Evolutionary conservation across 2,888 invertebrate species (phyloP).

Genomic region (Agapostemon virescens): DNA sequence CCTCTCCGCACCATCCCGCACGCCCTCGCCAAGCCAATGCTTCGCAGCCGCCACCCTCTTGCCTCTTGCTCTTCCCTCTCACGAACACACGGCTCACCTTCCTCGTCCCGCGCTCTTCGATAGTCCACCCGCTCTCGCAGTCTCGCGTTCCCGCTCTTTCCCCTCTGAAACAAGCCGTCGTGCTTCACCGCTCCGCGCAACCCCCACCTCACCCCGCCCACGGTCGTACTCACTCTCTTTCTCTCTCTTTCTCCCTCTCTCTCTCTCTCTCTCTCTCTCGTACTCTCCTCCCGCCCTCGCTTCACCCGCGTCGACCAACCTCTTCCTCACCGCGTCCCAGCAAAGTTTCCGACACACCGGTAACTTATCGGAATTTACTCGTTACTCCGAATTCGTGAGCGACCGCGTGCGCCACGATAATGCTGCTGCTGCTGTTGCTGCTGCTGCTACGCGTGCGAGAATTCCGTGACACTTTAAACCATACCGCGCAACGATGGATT

Average conservation of each 20-base stretch:
- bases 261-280: conserved; percentile 10
- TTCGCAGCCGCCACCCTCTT: conserved; percentile 42
- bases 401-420: conserved; percentile 55
- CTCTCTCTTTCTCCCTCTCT: neutral
- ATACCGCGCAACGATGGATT: neutral
- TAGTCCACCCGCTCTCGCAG: conserved; percentile 28
- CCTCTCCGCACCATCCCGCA: neutral
- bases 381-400: conserved; percentile 63
- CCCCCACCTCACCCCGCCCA: rapidly evolving
- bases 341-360: conserved; percentile 65
- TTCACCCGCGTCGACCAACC: neutral
- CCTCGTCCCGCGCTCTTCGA: conserved; percentile 31
- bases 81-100: conserved; percentile 34
- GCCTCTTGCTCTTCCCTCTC: conserved; percentile 52
- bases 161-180: conserved; percentile 51
- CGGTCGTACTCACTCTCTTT: neutral
- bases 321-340: conserved; percentile 31
- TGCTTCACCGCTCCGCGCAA: conserved; percentile 28
- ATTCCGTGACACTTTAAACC: neutral
- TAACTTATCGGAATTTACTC: conserved; percentile 68
- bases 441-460: conserved; percentile 2
- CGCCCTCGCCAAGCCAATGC: conserved; percentile 12
- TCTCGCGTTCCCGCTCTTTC: conserved; percentile 57
- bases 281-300: neutral
- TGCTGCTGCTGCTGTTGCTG: neutral